phyloP scores from a whole-genome alignment of 2,888 invertebrate genomes.

The Xestia sexstrigata region DNA sequence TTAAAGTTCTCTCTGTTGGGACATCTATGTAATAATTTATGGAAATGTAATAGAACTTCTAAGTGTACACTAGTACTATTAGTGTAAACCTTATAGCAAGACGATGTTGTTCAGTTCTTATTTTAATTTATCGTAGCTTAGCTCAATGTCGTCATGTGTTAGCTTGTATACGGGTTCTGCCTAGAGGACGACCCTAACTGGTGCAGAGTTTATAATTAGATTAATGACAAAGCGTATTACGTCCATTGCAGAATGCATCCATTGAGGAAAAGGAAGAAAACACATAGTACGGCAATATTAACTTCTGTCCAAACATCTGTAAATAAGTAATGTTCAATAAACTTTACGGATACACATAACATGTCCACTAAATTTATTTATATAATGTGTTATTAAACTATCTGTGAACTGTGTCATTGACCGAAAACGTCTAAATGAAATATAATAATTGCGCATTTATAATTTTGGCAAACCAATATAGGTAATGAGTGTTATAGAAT shows the following conservation, averaged over 20 bases:
- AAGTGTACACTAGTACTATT: slow-evolving; percentile 70
- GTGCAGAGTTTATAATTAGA: slow-evolving; percentile 60
- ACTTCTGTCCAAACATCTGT: slow-evolving; percentile 80
- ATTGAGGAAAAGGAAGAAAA: slow-evolving; percentile 86
- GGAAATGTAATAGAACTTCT: slow-evolving; percentile 68
- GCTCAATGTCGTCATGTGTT: slow-evolving; percentile 86
- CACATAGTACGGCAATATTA: slow-evolving; percentile 83
- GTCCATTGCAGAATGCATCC: slow-evolving; percentile 89
- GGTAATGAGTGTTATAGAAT: slow-evolving; percentile 57
- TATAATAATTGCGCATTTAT: slow-evolving; percentile 42
- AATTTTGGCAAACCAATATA: slow-evolving; percentile 45
- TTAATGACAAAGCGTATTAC: slow-evolving; percentile 84
- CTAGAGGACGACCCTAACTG: slow-evolving; percentile 65
- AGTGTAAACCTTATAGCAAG: slow-evolving; percentile 67
- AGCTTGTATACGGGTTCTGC: slow-evolving; percentile 74
- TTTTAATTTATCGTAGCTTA: slow-evolving; percentile 80
- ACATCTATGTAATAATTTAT: slow-evolving; percentile 56
- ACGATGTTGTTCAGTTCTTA: slow-evolving; percentile 67
- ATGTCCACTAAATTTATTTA: slow-evolving; percentile 62
- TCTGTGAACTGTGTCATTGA: slow-evolving; percentile 30
- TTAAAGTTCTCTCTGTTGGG: slow-evolving; percentile 68
- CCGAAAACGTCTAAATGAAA: slow-evolving; percentile 28
- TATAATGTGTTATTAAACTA: slow-evolving; percentile 32
- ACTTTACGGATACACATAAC: slow-evolving; percentile 56
- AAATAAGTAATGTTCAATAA: slow-evolving; percentile 67